Evolutionary conservation across 1,140 invertebrate species (phyloP).

Genomic region (Tetragonula clypearis): DNA sequence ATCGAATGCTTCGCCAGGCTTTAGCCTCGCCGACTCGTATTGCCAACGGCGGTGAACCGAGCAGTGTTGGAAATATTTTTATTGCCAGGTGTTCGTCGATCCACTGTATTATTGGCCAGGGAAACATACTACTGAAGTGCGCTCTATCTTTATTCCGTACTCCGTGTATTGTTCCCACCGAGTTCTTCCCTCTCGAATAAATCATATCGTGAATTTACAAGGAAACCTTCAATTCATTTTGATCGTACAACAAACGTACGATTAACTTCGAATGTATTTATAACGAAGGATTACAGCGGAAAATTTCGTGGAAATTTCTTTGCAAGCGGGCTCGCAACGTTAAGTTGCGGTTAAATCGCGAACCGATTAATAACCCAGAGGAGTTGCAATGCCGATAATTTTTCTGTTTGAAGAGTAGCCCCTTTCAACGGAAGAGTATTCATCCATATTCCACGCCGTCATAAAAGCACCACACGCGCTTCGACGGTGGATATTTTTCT

Average conservation of each 20-base stretch:
- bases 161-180: neutral
- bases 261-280: no score
- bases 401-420: slow-evolving; percentile 23
- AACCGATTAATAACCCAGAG: slow-evolving; percentile 23
- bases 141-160: slow-evolving; percentile 1
- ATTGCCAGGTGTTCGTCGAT: neutral
- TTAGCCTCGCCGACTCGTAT: neutral
- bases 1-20: slow-evolving; percentile 13
- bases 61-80: slow-evolving; percentile 27
- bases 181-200: neutral
- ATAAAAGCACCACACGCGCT: slow-evolving; percentile 61
- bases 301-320: neutral
- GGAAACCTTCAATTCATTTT: no score
- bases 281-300: slow-evolving; percentile 9
- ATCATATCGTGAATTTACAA: neutral
- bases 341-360: neutral
- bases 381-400: slow-evolving; percentile 50
- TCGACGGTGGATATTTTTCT: slow-evolving; percentile 64
- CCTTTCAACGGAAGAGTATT: slow-evolving; percentile 58
- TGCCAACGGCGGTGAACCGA: neutral
- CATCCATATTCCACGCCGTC: slow-evolving; percentile 58
- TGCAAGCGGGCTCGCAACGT: neutral
- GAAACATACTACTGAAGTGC: no score
- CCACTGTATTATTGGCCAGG: no score
- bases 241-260: no score